Base-by-base conservation (phyloP, 1,140 invertebrate species). In the Neodiprion virginianus region DNA sequence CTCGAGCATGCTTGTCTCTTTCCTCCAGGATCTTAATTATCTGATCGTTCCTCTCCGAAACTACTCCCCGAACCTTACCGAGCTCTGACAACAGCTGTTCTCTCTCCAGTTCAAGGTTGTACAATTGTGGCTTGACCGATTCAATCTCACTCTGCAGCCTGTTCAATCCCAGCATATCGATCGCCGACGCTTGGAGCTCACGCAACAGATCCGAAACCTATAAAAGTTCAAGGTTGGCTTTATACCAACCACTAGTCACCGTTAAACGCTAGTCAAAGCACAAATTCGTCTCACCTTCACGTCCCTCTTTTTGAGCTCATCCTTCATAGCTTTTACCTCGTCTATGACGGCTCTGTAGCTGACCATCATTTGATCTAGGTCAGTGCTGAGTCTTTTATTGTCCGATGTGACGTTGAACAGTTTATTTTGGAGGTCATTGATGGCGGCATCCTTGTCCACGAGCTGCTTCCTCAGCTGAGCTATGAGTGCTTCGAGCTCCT, bases 1-100 rank as follows among this genome's bases (percentile, higher is more conserved):
- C 76, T 5, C 71, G 23, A 11, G 70, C 72, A 7, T 40, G 12
- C 67, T 76, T 76, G 11, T 78, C 76, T 50, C 78, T 78, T 23
- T 79, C 68, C 65, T 84, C 78, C 17, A 83, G 66, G 49, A 82
- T 72, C 40, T 80, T 69, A 3, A 78, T 79, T 61, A 85, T 84
- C 67, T 82, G 78, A 67, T 80, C 77, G 65, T 85, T 79, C 28
- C 78, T 78, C 11, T 83, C 79, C 1, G 76, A 79, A 48, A 79
- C 67, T 1, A 78, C 12, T 0, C 48, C 53, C 1, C 76, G 76
- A 2, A 81, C n/a, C 66, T 79, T 71, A 1, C 8, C 50, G 5
- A 83, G 14, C 11, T 84, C 82, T 0, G 80, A 78, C 14, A 82
- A 40, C 17, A 84, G 72, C 23, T 80, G 17, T 28, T 75, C 67